phyloP scores from a whole-genome alignment of 2,888 invertebrate species.

The Acanthosoma haemorrhoidale region DNA sequence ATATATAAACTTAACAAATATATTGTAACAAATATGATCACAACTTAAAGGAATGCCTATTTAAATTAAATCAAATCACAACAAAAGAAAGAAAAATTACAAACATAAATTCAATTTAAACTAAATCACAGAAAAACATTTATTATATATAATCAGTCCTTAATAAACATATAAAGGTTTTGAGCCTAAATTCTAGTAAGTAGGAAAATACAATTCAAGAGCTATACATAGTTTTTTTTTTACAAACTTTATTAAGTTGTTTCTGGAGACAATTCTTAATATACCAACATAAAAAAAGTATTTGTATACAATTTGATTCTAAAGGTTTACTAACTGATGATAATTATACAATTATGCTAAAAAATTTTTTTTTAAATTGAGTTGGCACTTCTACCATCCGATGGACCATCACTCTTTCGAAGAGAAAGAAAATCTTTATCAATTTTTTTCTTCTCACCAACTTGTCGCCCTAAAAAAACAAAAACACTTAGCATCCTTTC shows the following conservation, averaged over 20 bases:
- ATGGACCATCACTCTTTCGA: background rate
- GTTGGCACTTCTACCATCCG: conserved; percentile 1
- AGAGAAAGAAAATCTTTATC: conserved; percentile 12
- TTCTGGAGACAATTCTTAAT: background rate
- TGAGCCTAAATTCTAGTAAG: background rate
- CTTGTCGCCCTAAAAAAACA: background rate
- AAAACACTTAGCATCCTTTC: background rate
- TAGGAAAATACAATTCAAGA: background rate
- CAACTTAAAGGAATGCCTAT: background rate
- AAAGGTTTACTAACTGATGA: background rate
- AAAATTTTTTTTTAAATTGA: background rate
- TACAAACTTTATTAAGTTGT: background rate
- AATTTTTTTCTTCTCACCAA: conserved; percentile 18
- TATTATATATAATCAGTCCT: conserved; percentile 23
- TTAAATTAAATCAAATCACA: background rate
- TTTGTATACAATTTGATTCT: background rate
- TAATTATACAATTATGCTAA: background rate
- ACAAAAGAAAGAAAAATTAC: background rate
- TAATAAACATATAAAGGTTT: background rate
- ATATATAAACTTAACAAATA: conserved; percentile 12
- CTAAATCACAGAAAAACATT: conserved; percentile 24
- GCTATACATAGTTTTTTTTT: background rate
- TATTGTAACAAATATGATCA: background rate
- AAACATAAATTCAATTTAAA: conserved; percentile 8
- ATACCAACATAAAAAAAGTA: background rate